Evolutionary conservation across 2,888 invertebrate species (phyloP).

Genomic region (Dolichopus griseipennis): DNA sequence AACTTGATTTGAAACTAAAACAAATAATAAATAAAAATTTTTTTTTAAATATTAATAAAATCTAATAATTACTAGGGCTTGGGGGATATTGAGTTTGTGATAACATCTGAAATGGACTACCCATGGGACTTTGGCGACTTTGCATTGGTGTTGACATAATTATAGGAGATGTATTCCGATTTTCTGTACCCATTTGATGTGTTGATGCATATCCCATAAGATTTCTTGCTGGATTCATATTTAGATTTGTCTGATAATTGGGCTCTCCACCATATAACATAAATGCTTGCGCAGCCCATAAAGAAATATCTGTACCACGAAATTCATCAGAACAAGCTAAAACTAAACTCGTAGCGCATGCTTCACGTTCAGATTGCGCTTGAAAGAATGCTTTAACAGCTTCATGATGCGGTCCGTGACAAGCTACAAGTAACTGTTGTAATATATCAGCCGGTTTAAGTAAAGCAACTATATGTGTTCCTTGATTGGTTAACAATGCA

Average conservation of each 20-base stretch:
- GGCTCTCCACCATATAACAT: constrained; percentile 84
- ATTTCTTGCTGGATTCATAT: constrained; percentile 8
- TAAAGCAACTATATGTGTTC: constrained; percentile 74
- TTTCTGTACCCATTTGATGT: neutral
- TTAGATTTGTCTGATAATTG: constrained; percentile 28
- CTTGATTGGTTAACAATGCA: constrained; percentile 79
- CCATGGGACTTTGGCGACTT: constrained; percentile 32
- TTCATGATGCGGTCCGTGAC: constrained; percentile 77
- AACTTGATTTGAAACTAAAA: constrained; percentile 15
- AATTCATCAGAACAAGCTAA: constrained; percentile 64
- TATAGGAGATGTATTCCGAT: constrained; percentile 30
- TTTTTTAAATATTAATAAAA: constrained; percentile 10
- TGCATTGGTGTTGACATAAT: constrained; percentile 40
- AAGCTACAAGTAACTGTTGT: constrained; percentile 68
- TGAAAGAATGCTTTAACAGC: constrained; percentile 78
- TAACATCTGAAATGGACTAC: constrained; percentile 27
- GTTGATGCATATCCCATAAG: neutral
- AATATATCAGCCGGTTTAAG: constrained; percentile 83
- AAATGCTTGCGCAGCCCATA: constrained; percentile 87
- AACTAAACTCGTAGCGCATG: constrained; percentile 79
- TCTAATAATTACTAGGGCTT: constrained; percentile 41
- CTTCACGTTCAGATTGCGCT: constrained; percentile 74
- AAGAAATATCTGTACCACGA: constrained; percentile 58
- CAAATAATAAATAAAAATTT: constrained; percentile 17
- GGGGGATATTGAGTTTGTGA: constrained; percentile 37